These are phyloP conservation scores for Mayetiola destructor DNA, from an alignment of 2,888 invertebrate species.

Conservation along the genomic window DNA sequence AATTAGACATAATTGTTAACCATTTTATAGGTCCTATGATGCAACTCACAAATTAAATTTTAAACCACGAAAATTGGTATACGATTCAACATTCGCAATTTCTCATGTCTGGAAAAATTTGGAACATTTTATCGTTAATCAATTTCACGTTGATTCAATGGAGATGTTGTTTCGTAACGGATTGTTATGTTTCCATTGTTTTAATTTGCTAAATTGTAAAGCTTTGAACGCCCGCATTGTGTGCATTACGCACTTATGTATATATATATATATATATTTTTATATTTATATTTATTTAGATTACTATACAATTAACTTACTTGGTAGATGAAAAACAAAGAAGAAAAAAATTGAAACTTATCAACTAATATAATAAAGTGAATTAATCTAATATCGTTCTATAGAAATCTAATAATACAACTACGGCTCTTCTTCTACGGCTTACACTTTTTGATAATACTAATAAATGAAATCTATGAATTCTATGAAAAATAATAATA, in stretches of 20 bases:
- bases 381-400: too few relatives aligned
- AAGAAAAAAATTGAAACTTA: too few relatives aligned
- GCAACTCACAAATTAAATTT: constrained; percentile 7
- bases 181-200: neutral
- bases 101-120: neutral
- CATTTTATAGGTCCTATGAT: neutral
- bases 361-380: too few relatives aligned
- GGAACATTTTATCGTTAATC: neutral
- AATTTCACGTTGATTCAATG: neutral
- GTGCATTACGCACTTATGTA: constrained; percentile 6
- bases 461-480: too few relatives aligned
- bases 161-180: neutral
- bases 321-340: too few relatives aligned
- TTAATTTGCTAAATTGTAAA: constrained; percentile 11
- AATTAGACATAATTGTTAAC: constrained; percentile 7
- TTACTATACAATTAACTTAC: neutral
- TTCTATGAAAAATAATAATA: too few relatives aligned
- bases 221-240: constrained; percentile 11
- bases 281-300: neutral
- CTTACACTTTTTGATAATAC: too few relatives aligned
- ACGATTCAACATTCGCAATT: neutral
- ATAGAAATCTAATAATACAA: too few relatives aligned
- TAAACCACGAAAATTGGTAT: too few relatives aligned
- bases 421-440: too few relatives aligned
- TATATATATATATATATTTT: neutral